Evolutionary conservation across 2,797 vertebrate genomes (phyloP), one percentile per base, ranked within the genome.

Genomic region (Echeneis naucrates): DNA sequence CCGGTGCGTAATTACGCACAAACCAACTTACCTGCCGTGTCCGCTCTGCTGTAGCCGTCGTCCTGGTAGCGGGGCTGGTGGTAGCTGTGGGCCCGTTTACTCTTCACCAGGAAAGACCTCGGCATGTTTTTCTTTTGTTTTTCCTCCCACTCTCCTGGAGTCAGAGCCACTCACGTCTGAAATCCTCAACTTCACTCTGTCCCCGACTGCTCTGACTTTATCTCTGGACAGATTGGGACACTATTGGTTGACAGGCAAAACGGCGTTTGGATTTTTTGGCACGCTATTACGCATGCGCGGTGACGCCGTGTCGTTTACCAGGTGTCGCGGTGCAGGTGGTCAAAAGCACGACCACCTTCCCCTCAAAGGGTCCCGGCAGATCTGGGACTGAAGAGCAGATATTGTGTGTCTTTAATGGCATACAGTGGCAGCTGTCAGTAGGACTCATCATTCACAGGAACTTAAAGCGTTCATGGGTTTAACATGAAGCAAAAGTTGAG

Each of bases 31-130:
- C 98, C 98, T 96, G 96, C 93, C 68, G 86, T 83, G 78, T 96
- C 96, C 87, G 95, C 88, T 24, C 90, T 90, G 62, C 80, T 80
- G 80, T 84, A 94, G 91, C 95, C 95, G 67, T 96, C 95, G 72
- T 97, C 96, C 56, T 93, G 92, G 50, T 91, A 91, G 27, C 98
- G 94, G 26, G 95, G 96, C 88, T 96, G 96, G 87, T 99, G 98
- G 94, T 99, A 99, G 92, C 97, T 99, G 93, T 99, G 97, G 26
- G 98, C 98, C 90, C 97, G 94, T 90, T 99, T 99, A 83, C 98
- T 99, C 93, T 99, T 99, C 77, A 99, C 98, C 61, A 99, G 92
- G 89, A 99, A 99, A 30, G 98, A 99, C 85, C 98, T 95, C 83
- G 98, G 98, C 98, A 99, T 99, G 73, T 57, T 81, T 59, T 19